Conservation (phyloP, 2,113 vertebrate genomes). For the Oplegnathus fasciatus region DNA sequence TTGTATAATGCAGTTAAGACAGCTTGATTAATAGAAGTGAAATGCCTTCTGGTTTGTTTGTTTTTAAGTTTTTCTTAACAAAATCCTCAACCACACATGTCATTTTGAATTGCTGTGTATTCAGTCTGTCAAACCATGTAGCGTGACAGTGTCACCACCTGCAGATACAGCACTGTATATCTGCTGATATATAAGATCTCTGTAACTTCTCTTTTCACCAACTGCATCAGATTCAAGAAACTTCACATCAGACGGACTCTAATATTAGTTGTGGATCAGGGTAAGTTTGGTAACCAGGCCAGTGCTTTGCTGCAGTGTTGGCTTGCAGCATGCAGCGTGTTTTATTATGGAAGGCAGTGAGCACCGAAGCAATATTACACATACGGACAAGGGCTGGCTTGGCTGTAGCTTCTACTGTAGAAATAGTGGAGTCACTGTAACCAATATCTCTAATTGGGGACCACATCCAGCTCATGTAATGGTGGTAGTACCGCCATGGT, state of each 20-base stretch:
- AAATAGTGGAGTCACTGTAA: conserved; percentile 30
- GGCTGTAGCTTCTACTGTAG: not conserved
- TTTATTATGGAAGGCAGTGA: conserved; percentile 5
- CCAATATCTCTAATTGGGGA: conserved; percentile 25
- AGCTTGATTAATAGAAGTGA: not conserved
- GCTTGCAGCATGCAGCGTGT: not conserved
- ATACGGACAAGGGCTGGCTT: not conserved
- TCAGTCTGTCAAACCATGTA: not conserved
- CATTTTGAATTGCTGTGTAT: not conserved
- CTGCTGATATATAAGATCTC: not conserved
- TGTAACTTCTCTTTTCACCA: no score
- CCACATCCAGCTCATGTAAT: conserved; percentile 51
- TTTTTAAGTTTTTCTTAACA: not conserved
- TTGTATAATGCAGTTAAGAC: not conserved
- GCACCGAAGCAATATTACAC: conserved; percentile 4
- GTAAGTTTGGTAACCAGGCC: conserved; percentile 9
- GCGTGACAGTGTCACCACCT: not conserved
- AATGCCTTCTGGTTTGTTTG: not conserved
- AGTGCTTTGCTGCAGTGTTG: conserved; percentile 13
- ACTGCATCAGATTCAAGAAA: not conserved
- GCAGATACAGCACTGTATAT: not conserved
- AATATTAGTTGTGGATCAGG: not conserved
- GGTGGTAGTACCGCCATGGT: conserved; percentile 39
- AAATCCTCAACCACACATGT: not conserved
- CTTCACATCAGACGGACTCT: conserved; percentile 1